phyloP scores from a whole-genome alignment of 2,797 vertebrate genomes.

The Syngnathus acus region DNA sequence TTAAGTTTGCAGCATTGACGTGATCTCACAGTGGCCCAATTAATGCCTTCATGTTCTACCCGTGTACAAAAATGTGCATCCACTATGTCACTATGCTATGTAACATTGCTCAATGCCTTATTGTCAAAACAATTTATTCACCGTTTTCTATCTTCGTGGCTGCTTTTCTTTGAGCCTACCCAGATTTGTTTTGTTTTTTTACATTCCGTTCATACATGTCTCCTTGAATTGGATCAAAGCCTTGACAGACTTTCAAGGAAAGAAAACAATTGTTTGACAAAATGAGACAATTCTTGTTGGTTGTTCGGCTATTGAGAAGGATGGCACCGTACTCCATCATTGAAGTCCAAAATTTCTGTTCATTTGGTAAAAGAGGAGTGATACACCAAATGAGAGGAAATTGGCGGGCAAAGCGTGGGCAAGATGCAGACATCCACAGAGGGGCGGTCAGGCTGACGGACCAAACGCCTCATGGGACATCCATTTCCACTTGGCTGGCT shows the following conservation, averaged over 20 bases:
- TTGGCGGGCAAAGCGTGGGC: not conserved
- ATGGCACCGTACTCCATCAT: conserved; percentile 11
- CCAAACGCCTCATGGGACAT: conserved; percentile 48
- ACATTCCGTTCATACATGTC: not conserved
- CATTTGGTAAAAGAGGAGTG: conserved; percentile 9
- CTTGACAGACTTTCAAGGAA: not conserved
- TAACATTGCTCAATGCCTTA: not conserved
- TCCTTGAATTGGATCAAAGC: not conserved
- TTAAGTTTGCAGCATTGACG: not conserved
- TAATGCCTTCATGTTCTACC: not conserved
- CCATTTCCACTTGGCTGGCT: conserved; percentile 40
- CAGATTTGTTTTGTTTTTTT: not conserved
- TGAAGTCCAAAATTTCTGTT: conserved; percentile 8
- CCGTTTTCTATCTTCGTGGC: not conserved
- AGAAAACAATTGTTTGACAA: not conserved
- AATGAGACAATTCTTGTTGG: not conserved
- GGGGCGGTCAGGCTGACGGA: conserved; percentile 21
- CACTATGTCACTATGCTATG: not conserved
- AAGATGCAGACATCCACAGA: conserved; percentile 15
- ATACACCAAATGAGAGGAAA: conserved; percentile 18
- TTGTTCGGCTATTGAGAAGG: not conserved
- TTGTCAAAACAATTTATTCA: not conserved
- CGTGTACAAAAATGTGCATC: not conserved
- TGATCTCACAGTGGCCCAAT: not conserved
- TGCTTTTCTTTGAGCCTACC: not conserved